Evolutionary conservation across 2,888 invertebrate genomes (phyloP).

Genomic region (Pycnomerus fuliginosus): DNA sequence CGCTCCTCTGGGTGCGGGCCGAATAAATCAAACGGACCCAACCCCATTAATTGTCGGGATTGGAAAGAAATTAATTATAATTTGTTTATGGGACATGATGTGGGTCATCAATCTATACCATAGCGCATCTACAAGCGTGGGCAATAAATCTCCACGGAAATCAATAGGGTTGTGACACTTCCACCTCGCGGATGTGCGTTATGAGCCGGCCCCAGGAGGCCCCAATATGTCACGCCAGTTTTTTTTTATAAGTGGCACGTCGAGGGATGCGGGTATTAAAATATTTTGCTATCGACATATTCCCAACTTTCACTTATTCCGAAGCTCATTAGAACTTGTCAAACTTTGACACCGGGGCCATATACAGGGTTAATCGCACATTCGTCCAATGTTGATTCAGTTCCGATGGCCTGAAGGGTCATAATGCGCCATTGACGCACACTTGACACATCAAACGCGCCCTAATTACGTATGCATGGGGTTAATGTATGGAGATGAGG

Average conservation of each 20-base stretch:
- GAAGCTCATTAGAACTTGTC: too few relatives aligned
- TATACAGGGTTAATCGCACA: conserved; percentile 6
- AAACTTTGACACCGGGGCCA: too few relatives aligned
- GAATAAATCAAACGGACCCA: conserved; percentile 12
- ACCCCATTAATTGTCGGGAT: conserved; percentile 16
- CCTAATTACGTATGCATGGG: conserved; percentile 27
- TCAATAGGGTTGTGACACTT: conserved; percentile 25
- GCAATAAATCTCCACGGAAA: conserved; percentile 23
- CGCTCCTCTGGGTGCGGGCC: too few relatives aligned
- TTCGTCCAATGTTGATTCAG: conserved; percentile 21
- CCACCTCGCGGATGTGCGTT: conserved; percentile 18
- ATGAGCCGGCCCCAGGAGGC: conserved; percentile 15
- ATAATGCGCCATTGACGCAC: conserved; percentile 24
- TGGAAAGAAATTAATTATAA: conserved; percentile 27
- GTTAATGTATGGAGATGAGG: conserved; percentile 26
- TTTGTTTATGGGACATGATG: conserved; percentile 23
- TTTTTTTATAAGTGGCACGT: conserved; percentile 16
- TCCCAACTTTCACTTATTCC: too few relatives aligned
- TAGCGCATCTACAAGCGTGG: conserved; percentile 22
- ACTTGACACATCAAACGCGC: conserved; percentile 27
- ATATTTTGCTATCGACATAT: too few relatives aligned
- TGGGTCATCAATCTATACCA: conserved; percentile 24
- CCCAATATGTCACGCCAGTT: conserved; percentile 19
- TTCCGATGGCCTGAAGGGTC: conserved; percentile 21
- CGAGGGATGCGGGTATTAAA: conserved; percentile 6